Conservation (phyloP, 1,140 invertebrate species). For the Halictus rubicundus region DNA sequence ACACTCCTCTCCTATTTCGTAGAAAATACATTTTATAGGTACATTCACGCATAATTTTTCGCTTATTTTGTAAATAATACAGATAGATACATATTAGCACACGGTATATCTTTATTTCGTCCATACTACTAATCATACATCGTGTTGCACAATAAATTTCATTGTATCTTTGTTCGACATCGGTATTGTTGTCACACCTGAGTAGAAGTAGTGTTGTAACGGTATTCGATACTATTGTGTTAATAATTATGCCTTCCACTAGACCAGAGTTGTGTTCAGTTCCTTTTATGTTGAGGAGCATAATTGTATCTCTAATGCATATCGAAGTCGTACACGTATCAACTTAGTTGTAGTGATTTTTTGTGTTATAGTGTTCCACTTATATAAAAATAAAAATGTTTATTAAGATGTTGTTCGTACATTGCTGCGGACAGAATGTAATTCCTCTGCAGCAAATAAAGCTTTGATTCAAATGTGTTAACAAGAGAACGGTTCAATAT, state of each 20-base stretch:
- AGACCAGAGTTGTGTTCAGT: neutral
- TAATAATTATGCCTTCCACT: neutral
- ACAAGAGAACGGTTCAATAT: neutral
- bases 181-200: neutral
- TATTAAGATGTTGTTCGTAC: neutral
- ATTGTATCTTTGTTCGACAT: conserved; percentile 7
- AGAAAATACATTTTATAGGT: neutral
- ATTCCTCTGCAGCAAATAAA: conserved; percentile 33
- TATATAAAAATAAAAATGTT: conserved; percentile 5
- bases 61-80: neutral
- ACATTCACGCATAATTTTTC: neutral
- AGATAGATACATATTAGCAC: neutral
- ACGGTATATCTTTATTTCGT: neutral
- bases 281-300: neutral
- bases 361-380: neutral
- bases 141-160: neutral
- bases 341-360: neutral
- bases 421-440: conserved; percentile 19
- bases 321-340: conserved; percentile 8
- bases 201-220: too few relatives aligned
- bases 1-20: neutral
- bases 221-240: neutral
- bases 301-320: neutral
- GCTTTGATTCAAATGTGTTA: neutral
- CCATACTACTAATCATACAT: neutral